phyloP scores from a whole-genome alignment of 2,888 invertebrate genomes.

The Rhimphoctona megacephalus region DNA sequence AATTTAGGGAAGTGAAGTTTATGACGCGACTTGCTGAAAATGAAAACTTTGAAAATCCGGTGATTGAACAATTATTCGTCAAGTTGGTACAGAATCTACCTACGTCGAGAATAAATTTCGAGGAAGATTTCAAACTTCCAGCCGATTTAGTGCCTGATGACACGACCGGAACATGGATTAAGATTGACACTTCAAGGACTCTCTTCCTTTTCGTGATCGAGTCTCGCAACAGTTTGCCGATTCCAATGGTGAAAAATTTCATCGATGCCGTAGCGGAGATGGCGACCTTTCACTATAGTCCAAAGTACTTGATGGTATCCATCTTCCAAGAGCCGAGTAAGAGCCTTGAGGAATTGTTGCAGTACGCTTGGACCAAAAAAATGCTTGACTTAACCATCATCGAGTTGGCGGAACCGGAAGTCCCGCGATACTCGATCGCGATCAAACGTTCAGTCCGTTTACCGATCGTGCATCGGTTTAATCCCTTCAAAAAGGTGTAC shows the following conservation, averaged over 20 bases:
- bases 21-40: neutral
- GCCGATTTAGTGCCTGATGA: neutral
- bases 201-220: slow-evolving; percentile 43
- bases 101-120: slow-evolving; percentile 1
- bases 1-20: neutral
- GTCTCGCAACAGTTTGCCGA: neutral
- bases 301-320: slow-evolving; percentile 45
- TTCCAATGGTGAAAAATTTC: neutral
- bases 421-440: neutral
- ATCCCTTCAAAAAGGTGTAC: slow-evolving; percentile 23
- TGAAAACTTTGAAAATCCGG: neutral
- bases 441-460: neutral
- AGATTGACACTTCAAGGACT: slow-evolving; percentile 5
- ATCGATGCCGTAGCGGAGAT: slow-evolving; percentile 40
- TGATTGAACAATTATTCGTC: neutral
- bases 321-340: neutral
- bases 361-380: slow-evolving; percentile 59
- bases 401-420: slow-evolving; percentile 39
- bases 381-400: slow-evolving; percentile 64
- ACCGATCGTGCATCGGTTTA: neutral
- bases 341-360: slow-evolving; percentile 53
- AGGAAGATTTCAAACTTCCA: neutral
- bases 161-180: neutral
- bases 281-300: slow-evolving; percentile 16
- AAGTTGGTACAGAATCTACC: slow-evolving; percentile 7